Conservation (phyloP, 2,113 vertebrate species). For the Aepyceros melampus region DNA sequence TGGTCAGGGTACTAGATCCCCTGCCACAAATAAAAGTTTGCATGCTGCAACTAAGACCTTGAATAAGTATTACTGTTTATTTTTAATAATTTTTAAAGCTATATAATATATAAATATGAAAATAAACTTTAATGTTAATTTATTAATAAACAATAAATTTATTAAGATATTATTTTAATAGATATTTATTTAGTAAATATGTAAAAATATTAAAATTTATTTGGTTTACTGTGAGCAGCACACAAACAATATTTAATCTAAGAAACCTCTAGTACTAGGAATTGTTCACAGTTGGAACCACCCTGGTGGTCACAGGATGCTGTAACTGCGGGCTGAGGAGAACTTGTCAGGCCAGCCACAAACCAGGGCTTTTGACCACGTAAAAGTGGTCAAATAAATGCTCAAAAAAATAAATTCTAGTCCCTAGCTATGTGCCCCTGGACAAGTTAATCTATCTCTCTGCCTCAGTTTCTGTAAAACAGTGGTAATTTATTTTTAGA, state of each 20-base stretch:
- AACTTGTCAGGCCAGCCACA: background rate
- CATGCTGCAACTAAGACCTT: background rate
- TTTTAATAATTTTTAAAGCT: background rate
- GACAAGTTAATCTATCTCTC: background rate
- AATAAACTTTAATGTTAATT: background rate
- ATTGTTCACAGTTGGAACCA: background rate
- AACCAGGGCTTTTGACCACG: background rate
- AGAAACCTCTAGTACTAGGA: background rate
- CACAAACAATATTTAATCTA: no score
- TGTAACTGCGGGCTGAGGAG: background rate
- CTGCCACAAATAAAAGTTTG: background rate
- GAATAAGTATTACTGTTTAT: background rate
- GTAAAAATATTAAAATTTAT: background rate
- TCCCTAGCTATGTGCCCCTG: background rate
- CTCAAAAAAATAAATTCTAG: background rate
- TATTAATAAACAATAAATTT: background rate
- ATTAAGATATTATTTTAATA: background rate
- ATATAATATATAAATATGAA: background rate
- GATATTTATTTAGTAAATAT: background rate
- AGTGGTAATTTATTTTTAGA: background rate
- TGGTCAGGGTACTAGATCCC: background rate
- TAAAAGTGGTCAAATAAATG: background rate
- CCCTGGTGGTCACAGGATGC: background rate
- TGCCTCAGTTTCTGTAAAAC: background rate
- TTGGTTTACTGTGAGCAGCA: background rate